Percentiles rank a stretch among this genome's conserved stretches.
phyloP scores from a whole-genome alignment of 1,140 invertebrate genomes.

The Macrostomum lignano region DNA sequence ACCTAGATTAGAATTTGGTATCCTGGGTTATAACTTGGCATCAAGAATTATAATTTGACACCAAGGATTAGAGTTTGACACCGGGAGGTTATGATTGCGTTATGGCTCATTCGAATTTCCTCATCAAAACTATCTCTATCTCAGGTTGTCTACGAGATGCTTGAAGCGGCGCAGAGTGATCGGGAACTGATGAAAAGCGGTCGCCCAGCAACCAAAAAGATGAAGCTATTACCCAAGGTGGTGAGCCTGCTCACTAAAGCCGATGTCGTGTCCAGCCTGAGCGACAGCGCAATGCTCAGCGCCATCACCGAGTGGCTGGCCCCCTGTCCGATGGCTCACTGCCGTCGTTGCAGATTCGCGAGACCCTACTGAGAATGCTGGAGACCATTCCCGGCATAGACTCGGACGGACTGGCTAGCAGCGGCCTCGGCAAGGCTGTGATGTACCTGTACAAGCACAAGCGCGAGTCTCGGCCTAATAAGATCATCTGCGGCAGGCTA shows the following conservation, averaged over 20 bases:
- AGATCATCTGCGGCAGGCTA: conserved; percentile 54
- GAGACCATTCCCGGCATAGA: conserved; percentile 61
- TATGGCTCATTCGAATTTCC: background rate
- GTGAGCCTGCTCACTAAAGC: background rate
- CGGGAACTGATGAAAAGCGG: background rate
- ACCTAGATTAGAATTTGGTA: too few relatives aligned
- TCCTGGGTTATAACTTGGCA: background rate
- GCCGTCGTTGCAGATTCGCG: conserved; percentile 63
- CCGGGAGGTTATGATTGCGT: background rate
- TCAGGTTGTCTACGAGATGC: too few relatives aligned
- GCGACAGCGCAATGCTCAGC: background rate
- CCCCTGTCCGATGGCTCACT: conserved; percentile 83
- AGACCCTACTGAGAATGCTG: conserved; percentile 55
- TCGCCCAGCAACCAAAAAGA: conserved; percentile 1
- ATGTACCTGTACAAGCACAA: conserved; percentile 99
- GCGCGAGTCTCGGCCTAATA: conserved; percentile 73
- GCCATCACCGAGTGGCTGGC: conserved; percentile 56
- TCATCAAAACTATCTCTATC: background rate
- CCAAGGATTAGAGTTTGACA: conserved; percentile 1
- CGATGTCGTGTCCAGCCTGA: background rate
- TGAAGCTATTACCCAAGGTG: background rate
- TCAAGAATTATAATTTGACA: background rate
- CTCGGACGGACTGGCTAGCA: conserved; percentile 59
- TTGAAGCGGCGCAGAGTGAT: too few relatives aligned
- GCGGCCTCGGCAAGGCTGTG: conserved; percentile 80